phyloP scores from a whole-genome alignment of 2,113 vertebrate species.

The Sterrhoptilus dennistouni region DNA sequence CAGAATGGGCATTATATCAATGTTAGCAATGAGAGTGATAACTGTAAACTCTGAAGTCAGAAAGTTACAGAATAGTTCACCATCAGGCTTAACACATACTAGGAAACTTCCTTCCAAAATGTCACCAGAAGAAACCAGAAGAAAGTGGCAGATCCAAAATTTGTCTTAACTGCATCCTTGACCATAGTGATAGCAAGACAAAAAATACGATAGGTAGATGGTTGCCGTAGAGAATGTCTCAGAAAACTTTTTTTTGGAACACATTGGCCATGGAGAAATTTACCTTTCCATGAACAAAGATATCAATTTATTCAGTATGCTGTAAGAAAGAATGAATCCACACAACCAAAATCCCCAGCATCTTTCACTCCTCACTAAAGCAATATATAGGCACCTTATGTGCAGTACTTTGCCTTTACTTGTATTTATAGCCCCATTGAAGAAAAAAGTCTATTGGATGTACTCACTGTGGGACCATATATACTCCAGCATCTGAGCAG shows the following conservation, averaged over 20 bases:
- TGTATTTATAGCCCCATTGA: conserved; percentile 57
- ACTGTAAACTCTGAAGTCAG: background rate
- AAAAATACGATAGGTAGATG: background rate
- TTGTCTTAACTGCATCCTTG: background rate
- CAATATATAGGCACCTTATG: conserved; percentile 46
- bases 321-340: conserved; percentile 17
- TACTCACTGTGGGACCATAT: conserved; percentile 16
- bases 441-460: conserved; percentile 47
- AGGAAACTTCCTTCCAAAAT: background rate
- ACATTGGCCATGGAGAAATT: background rate
- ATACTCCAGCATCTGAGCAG: background rate
- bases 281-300: conserved; percentile 34
- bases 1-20: background rate
- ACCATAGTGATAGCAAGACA: background rate
- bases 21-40: background rate
- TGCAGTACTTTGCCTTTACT: conserved; percentile 45
- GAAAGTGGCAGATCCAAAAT: background rate
- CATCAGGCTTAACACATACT: background rate
- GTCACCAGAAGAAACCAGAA: background rate
- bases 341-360: conserved; percentile 6
- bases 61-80: background rate
- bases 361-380: conserved; percentile 35
- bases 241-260: background rate
- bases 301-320: conserved; percentile 16
- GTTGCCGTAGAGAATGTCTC: background rate